These are phyloP conservation scores for Brachypteracias leptosomus DNA, from an alignment of 2,113 vertebrate species.

Conservation along the genomic window DNA sequence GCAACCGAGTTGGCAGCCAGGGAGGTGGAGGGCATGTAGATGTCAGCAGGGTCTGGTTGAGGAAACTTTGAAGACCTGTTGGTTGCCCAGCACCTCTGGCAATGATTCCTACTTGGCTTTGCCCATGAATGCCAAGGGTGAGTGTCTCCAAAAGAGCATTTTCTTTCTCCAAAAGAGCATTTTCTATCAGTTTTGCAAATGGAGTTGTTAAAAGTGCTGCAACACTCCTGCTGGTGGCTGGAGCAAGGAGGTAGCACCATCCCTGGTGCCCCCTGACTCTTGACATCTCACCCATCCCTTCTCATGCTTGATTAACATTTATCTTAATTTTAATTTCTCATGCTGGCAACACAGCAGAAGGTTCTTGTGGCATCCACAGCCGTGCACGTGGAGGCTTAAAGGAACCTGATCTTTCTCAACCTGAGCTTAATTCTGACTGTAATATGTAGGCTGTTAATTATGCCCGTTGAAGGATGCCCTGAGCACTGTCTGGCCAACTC, in stretches of 20 bases:
- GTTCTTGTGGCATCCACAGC: constrained; percentile 26
- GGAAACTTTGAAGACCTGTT: background rate
- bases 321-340: constrained; percentile 50
- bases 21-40: background rate
- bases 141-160: background rate
- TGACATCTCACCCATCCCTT: background rate
- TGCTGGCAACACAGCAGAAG: constrained; percentile 45
- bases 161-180: background rate
- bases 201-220: background rate
- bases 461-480: background rate
- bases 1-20: fast-evolving
- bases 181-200: background rate
- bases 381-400: constrained; percentile 48
- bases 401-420: constrained; percentile 65
- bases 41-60: background rate
- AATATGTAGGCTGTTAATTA: constrained; percentile 49
- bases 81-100: background rate
- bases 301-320: constrained; percentile 68
- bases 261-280: too few species aligned
- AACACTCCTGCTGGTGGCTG: background rate
- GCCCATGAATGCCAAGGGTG: background rate
- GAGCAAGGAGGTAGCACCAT: background rate
- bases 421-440: constrained; percentile 18
- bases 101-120: background rate
- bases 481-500: background rate